Percentiles rank a stretch among this genome's conserved stretches.
phyloP scores from a whole-genome alignment of 2,113 vertebrate species.

The Eretmochelys imbricata region DNA sequence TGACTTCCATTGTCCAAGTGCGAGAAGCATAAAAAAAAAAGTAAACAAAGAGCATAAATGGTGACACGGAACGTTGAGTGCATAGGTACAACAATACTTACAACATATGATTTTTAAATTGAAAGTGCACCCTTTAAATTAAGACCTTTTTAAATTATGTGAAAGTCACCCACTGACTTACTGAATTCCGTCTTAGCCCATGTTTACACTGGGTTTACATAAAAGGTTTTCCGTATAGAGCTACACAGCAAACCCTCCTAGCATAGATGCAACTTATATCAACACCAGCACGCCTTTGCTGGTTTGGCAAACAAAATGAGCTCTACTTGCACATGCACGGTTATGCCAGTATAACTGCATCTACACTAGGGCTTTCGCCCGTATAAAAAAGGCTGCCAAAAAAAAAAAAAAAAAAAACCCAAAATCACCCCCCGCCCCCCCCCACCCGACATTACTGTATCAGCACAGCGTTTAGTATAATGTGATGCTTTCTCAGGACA shows the following conservation, averaged over 20 bases:
- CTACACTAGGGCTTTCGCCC: not conserved
- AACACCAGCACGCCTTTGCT: not conserved
- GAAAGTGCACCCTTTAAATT: not conserved
- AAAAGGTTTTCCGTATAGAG: not conserved
- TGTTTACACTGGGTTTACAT: not conserved
- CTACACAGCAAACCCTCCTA: too few relatives aligned
- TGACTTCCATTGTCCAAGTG: not conserved
- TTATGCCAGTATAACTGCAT: not conserved
- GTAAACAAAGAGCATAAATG: not conserved
- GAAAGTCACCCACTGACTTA: not conserved
- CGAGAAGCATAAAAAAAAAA: not conserved
- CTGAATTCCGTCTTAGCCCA: not conserved
- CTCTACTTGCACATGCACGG: not conserved
- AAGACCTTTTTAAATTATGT: not conserved
- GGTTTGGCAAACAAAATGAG: not conserved
- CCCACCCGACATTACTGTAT: not conserved
- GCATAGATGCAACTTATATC: too few relatives aligned
- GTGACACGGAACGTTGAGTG: not conserved
- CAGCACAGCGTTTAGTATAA: not conserved
- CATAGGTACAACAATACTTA: not conserved
- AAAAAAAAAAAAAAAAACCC: not conserved
- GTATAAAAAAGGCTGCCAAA: not conserved
- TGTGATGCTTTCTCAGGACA: not conserved
- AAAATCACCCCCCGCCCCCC: not conserved
- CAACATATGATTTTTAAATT: not conserved